Percentiles rank a stretch among this genome's conserved stretches.
phyloP scores from a whole-genome alignment of 1,140 invertebrate genomes.

The Saccostrea echinata region DNA sequence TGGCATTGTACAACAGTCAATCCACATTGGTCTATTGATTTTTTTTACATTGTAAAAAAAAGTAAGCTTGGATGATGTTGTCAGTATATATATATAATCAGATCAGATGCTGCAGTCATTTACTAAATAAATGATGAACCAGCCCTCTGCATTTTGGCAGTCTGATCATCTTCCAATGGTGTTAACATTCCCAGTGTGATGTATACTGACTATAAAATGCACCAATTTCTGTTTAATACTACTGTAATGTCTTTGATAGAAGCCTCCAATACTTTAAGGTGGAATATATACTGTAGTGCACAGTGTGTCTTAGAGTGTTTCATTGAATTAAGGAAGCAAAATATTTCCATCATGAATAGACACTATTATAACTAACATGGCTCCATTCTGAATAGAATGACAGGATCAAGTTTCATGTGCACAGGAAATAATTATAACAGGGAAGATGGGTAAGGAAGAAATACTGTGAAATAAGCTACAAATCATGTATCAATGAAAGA shows the following conservation, averaged over 20 bases:
- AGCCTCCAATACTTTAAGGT: background rate
- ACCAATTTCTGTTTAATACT: background rate
- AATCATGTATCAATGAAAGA: too few species aligned
- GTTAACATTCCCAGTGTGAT: background rate
- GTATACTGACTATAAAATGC: background rate
- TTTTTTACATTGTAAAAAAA: constrained; percentile 23
- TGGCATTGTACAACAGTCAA: background rate
- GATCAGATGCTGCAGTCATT: background rate
- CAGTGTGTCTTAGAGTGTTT: background rate
- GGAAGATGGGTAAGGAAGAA: background rate
- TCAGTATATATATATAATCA: background rate
- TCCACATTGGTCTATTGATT: background rate
- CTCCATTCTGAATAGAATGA: background rate
- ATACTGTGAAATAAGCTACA: background rate
- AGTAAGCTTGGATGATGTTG: constrained; percentile 13
- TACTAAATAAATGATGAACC: constrained; percentile 17
- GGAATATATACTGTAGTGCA: background rate
- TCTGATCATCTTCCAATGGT: background rate
- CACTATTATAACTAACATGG: background rate
- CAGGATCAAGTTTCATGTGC: background rate
- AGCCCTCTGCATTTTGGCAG: background rate
- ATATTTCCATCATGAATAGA: background rate
- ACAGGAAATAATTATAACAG: background rate
- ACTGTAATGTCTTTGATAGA: background rate
- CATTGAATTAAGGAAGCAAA: background rate